Conservation (phyloP, 2,888 invertebrate genomes). For the Eristalis pertinax region DNA sequence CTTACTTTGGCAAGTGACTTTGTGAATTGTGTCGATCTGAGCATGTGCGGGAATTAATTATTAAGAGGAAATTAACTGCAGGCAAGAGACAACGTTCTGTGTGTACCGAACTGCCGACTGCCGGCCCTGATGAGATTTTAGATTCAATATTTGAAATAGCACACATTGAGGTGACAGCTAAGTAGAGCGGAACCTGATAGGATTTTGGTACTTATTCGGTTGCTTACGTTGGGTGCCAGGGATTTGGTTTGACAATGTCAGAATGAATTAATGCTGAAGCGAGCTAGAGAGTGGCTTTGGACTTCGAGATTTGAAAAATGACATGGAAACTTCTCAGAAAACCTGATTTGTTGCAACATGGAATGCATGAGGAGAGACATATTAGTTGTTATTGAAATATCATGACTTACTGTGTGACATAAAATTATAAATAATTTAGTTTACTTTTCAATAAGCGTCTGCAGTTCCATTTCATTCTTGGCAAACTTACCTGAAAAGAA, state of each 20-base stretch:
- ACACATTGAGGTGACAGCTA: not conserved
- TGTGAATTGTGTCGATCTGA: conserved; percentile 38
- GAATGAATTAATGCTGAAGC: too few relatives aligned
- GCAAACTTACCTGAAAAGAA: conserved; percentile 36
- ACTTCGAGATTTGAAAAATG: too few relatives aligned
- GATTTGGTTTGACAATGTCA: not conserved
- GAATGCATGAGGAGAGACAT: not conserved
- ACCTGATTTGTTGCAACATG: too few relatives aligned
- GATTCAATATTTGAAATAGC: not conserved
- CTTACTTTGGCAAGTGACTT: conserved; percentile 53
- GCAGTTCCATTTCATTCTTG: not conserved
- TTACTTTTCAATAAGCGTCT: not conserved
- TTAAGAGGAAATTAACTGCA: conserved; percentile 69
- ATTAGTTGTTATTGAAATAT: too few relatives aligned
- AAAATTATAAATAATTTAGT: not conserved
- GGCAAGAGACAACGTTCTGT: conserved; percentile 59
- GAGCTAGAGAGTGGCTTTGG: too few relatives aligned
- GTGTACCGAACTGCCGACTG: conserved; percentile 18
- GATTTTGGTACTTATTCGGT: not conserved
- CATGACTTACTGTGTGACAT: not conserved
- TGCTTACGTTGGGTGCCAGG: not conserved
- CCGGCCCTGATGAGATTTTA: conserved; percentile 20
- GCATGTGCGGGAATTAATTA: conserved; percentile 68
- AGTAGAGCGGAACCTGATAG: not conserved
- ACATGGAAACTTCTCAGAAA: too few relatives aligned